Conservation (phyloP, 2,113 vertebrate genomes). For the Pagrus major region DNA sequence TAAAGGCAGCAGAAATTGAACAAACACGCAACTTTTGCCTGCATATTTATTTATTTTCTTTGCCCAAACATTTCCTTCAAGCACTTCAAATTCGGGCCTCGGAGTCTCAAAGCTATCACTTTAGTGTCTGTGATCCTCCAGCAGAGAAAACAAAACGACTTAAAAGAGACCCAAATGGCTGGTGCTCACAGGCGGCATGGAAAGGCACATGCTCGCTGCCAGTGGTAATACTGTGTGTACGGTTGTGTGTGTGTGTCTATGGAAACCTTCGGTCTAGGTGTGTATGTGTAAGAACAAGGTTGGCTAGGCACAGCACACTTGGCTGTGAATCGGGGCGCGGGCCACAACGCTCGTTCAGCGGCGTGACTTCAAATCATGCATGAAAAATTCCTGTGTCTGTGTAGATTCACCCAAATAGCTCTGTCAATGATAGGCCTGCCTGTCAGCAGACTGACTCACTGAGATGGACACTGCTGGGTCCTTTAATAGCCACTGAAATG, state of each 20-base stretch:
- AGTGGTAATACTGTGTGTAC: conserved; percentile 3
- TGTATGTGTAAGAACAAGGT: conserved; percentile 34
- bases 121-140: conserved; percentile 54
- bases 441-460: not conserved
- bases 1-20: conserved; percentile 37
- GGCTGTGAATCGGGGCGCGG: conserved; percentile 31
- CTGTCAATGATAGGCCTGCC: conserved; percentile 20
- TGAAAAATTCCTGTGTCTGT: conserved; percentile 62
- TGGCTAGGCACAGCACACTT: conserved; percentile 43
- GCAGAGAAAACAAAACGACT: conserved; percentile 58
- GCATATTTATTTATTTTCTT: conserved; percentile 49
- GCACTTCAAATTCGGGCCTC: conserved; percentile 40
- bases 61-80: conserved; percentile 59
- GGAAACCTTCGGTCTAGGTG: conserved; percentile 8
- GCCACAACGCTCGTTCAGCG: conserved; percentile 47
- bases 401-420: conserved; percentile 35
- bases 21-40: conserved; percentile 37
- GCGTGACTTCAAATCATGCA: conserved; percentile 69
- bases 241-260: conserved; percentile 9
- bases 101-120: conserved; percentile 63
- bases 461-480: conserved; percentile 20
- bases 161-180: conserved; percentile 58
- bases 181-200: conserved; percentile 30
- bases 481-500: conserved; percentile 19
- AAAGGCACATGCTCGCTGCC: conserved; percentile 25